Evolutionary conservation across 35 echinoderm and acorn worm species (phyloP), one percentile per base, ranked within the genome.

Genomic region (Lytechinus pictus): DNA sequence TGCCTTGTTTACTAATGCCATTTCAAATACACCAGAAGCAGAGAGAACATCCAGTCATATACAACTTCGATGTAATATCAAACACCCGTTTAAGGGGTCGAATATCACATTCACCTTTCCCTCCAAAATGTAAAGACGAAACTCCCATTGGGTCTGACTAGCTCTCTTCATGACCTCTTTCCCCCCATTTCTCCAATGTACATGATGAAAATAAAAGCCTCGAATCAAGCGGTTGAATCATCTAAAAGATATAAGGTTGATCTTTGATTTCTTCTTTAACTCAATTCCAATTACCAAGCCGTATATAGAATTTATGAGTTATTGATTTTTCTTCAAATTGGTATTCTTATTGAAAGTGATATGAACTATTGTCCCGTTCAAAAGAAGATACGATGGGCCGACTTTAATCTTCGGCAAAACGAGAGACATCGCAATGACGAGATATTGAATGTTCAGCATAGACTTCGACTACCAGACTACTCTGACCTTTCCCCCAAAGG

Each of bases 331-430:
- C 66, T 79, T 79, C 66, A 9, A 79, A 24, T 24, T 24, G 19
- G 66, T 8, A 24, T 16, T 24, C 66, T 79, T 79, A 79, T 79
- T 79, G 19, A 16, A 24, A 19, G 19, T 79, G 66, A n/a, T 79
- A 79, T 7, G 6, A 16, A 19, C 19, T 8, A 24, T 58, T 58
- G 13, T 58, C 56, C 66, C n/a, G 66, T 24, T 79, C 66, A 79
- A 79, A 79, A 79, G 66, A 79, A 79, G 66, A 79, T 79, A 79
- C 66, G 8, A 79, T 79, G 66, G n/a, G 66, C 66, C 66, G 66
- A 79, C 66, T 79, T 24, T 7, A 24, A 79, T 16, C 21, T n/a
- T 79, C 66, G 66, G 16, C 16, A 79, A 79, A 24, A 24, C 66
- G n/a, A 7, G 66, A 79, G 19, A 79, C 66, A 79, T 0, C 19